Evolutionary conservation across 2,113 vertebrate genomes (phyloP).

Genomic region (Cololabis saira): DNA sequence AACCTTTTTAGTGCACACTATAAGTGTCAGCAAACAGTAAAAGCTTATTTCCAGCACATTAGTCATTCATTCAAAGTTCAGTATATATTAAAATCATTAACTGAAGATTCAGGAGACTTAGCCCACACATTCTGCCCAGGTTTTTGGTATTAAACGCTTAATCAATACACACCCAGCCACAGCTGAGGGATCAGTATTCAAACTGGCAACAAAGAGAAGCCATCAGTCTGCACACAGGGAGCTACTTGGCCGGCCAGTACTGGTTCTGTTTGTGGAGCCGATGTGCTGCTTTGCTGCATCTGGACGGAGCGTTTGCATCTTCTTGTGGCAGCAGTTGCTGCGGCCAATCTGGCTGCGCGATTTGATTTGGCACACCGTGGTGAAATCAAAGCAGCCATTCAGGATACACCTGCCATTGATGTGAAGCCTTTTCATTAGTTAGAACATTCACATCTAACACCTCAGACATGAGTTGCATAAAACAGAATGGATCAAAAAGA

Average conservation of each 20-base stretch:
- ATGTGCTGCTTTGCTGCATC: constrained; percentile 27
- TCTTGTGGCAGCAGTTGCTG: neutral
- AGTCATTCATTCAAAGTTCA: constrained; percentile 1
- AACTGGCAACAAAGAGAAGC: constrained; percentile 47
- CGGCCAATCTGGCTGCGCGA: neutral
- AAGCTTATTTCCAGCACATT: constrained; percentile 1
- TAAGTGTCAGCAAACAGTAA: neutral
- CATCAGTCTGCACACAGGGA: constrained; percentile 41
- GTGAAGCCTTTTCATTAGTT: too few species aligned
- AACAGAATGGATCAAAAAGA: too few species aligned
- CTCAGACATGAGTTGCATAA: too few species aligned
- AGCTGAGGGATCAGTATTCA: constrained; percentile 23
- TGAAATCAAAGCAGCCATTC: too few species aligned
- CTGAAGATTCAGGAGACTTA: constrained; percentile 29
- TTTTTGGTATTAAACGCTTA: constrained; percentile 18
- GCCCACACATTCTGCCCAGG: constrained; percentile 11
- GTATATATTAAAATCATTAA: constrained; percentile 14
- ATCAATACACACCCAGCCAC: constrained; percentile 20
- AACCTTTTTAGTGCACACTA: neutral
- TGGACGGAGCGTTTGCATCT: constrained; percentile 2
- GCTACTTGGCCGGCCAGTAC: constrained; percentile 13
- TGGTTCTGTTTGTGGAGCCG: constrained; percentile 13
- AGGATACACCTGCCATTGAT: too few species aligned
- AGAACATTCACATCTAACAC: too few species aligned
- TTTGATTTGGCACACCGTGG: neutral